Percentiles rank a stretch among this genome's conserved stretches.
Conservation (phyloP, 2,113 vertebrate species). For the Balaeniceps rex region DNA sequence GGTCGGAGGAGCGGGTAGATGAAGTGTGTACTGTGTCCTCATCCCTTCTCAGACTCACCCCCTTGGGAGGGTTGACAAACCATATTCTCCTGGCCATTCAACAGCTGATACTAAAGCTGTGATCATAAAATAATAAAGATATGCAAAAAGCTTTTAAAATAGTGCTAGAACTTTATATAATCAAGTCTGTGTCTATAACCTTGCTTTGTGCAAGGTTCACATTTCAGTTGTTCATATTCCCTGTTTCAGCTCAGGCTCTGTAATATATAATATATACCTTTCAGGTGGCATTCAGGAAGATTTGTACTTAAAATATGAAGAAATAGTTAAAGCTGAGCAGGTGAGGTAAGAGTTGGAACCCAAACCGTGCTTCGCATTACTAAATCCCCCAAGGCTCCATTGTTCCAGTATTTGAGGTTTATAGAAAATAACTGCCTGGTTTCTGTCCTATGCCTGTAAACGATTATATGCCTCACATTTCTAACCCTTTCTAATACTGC, state of each 20-base stretch:
- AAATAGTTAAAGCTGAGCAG: constrained; percentile 13
- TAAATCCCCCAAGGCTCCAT: not conserved
- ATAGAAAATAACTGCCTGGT: not conserved
- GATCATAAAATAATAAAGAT: not conserved
- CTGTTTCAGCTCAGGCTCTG: not conserved
- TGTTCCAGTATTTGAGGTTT: not conserved
- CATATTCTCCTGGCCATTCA: not conserved
- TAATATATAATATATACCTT: not conserved
- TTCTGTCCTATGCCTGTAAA: constrained; percentile 16
- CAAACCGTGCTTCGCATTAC: not conserved
- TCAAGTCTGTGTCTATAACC: not conserved
- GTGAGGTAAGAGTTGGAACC: constrained; percentile 28
- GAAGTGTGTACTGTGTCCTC: not conserved
- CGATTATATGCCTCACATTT: constrained; percentile 20
- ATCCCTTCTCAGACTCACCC: not conserved
- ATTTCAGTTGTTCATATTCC: not conserved
- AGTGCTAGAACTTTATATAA: not conserved
- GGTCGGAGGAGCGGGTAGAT: not conserved
- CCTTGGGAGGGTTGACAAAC: not conserved
- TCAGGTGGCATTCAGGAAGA: not conserved
- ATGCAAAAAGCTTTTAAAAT: not conserved
- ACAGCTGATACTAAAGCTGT: not conserved
- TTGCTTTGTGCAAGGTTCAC: not conserved
- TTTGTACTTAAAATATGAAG: not conserved
- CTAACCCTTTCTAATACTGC: not conserved